Evolutionary conservation across 2,888 invertebrate genomes (phyloP).

Genomic region (Cheilosia soror): DNA sequence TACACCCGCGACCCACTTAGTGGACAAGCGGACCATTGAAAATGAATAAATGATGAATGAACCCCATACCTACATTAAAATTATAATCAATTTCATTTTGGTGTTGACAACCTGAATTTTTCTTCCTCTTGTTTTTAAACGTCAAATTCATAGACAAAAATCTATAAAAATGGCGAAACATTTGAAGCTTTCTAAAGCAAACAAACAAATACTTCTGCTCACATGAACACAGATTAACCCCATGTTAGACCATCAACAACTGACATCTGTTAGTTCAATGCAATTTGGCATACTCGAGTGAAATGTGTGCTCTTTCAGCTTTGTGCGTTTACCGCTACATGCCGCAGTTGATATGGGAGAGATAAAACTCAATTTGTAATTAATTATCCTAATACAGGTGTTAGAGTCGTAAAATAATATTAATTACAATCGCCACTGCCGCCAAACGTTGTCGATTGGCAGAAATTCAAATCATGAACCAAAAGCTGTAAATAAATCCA

Average conservation of each 20-base stretch:
- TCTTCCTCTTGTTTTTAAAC: too few species aligned
- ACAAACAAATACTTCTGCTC: too few species aligned
- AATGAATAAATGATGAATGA: too few species aligned
- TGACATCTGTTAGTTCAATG: background rate
- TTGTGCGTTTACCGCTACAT: conserved; percentile 3
- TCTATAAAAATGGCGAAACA: background rate
- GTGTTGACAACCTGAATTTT: too few species aligned
- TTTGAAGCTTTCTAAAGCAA: background rate
- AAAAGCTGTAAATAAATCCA: conserved; percentile 12
- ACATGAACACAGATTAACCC: background rate
- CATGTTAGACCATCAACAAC: background rate
- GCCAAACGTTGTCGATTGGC: conserved; percentile 13
- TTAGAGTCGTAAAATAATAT: conserved; percentile 26
- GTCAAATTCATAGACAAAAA: background rate
- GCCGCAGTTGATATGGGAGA: background rate
- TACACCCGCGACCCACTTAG: too few species aligned
- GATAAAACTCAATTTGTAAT: conserved; percentile 27
- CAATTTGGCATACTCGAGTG: conserved; percentile 7
- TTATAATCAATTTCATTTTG: too few species aligned
- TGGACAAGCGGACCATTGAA: too few species aligned
- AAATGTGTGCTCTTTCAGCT: background rate
- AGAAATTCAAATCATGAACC: conserved; percentile 13
- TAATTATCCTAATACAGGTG: conserved; percentile 40
- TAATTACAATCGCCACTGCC: conserved; percentile 17
- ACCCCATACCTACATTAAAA: too few species aligned